Evolutionary conservation across 1,140 invertebrate genomes (phyloP).

Genomic region (Halictus rubicundus): DNA sequence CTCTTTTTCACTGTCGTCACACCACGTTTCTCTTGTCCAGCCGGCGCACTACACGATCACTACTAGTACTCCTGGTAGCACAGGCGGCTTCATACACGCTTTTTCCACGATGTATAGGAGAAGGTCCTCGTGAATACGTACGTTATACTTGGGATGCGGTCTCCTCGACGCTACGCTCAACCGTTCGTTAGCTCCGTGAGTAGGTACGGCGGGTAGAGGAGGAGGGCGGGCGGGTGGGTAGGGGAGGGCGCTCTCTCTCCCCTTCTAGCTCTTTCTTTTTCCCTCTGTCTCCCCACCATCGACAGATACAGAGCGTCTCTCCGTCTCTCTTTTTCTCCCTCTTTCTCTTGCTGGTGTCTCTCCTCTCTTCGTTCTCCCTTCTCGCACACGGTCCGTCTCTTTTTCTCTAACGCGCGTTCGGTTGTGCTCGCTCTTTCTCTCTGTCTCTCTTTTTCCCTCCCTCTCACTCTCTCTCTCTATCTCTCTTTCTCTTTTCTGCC

Average conservation of each 20-base stretch:
- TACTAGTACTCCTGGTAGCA: conserved; percentile 42
- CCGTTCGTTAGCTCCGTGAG: conserved; percentile 76
- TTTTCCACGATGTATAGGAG: conserved; percentile 61
- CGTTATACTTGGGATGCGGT: conserved; percentile 79
- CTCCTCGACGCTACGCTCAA: conserved; percentile 79
- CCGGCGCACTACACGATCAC: conserved; percentile 50
- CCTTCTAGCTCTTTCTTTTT: conserved; percentile 71
- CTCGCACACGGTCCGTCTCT: too few relatives aligned
- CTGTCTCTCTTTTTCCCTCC: conserved; percentile 28
- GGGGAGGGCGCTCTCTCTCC: conserved; percentile 70
- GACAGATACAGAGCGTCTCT: conserved; percentile 49
- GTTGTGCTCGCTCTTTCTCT: too few relatives aligned
- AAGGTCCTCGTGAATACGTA: conserved; percentile 63
- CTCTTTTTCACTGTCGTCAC: conserved; percentile 43
- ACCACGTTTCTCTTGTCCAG: conserved; percentile 52
- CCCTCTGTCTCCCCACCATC: conserved; percentile 64
- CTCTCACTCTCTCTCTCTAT: conserved; percentile 34
- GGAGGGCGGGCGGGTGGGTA: conserved; percentile 62
- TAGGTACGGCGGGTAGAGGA: conserved; percentile 68
- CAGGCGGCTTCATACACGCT: conserved; percentile 52
- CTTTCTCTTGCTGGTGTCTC: conserved; percentile 21
- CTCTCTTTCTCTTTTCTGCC: conserved; percentile 37
- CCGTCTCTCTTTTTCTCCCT: conserved; percentile 53
- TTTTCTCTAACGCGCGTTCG: too few relatives aligned
- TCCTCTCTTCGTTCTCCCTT: too few relatives aligned